Percentiles rank a stretch among this genome's conserved stretches.
These are phyloP conservation scores for Salmo trutta DNA, from an alignment of 2,797 vertebrate species.

Conservation along the genomic window DNA sequence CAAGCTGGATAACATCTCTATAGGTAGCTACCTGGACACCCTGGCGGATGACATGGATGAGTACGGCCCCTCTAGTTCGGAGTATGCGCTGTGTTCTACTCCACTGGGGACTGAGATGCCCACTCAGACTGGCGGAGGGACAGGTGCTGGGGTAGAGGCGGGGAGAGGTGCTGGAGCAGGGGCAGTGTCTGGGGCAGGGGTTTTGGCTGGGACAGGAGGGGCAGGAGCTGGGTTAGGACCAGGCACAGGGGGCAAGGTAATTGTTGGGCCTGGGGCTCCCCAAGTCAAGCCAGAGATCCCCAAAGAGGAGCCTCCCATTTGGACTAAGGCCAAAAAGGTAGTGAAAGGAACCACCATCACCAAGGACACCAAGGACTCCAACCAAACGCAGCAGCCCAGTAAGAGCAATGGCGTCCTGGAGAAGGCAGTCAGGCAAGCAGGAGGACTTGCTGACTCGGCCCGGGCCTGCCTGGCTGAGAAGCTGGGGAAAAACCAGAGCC, in stretches of 20 bases:
- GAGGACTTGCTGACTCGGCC: conserved; percentile 48
- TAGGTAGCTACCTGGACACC: conserved; percentile 96
- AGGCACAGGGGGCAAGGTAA: conserved; percentile 24
- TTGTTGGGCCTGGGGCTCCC: conserved; percentile 38
- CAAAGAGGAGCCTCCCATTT: conserved; percentile 61
- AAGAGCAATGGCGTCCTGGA: conserved; percentile 74
- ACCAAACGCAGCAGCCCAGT: conserved; percentile 39
- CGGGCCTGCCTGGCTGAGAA: conserved; percentile 65
- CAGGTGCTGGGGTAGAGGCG: conserved; percentile 3
- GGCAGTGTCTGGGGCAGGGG: not conserved
- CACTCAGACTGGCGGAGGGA: conserved; percentile 52
- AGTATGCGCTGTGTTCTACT: conserved; percentile 70
- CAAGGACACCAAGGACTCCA: conserved; percentile 37
- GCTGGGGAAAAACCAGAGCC: conserved; percentile 70
- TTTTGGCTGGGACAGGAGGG: conserved; percentile 27
- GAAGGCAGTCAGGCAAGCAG: conserved; percentile 64
- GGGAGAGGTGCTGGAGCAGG: conserved; percentile 12
- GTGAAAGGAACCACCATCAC: conserved; percentile 46
- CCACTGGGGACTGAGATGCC: conserved; percentile 61
- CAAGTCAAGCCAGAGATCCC: conserved; percentile 54
- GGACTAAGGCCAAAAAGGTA: conserved; percentile 54
- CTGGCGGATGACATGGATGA: conserved; percentile 93
- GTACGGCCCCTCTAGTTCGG: conserved; percentile 82
- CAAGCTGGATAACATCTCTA: conserved; percentile 93
- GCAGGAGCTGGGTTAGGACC: conserved; percentile 21